phyloP scores from a whole-genome alignment of 2,113 vertebrate species.

The Paradoxurus hermaphroditus region DNA sequence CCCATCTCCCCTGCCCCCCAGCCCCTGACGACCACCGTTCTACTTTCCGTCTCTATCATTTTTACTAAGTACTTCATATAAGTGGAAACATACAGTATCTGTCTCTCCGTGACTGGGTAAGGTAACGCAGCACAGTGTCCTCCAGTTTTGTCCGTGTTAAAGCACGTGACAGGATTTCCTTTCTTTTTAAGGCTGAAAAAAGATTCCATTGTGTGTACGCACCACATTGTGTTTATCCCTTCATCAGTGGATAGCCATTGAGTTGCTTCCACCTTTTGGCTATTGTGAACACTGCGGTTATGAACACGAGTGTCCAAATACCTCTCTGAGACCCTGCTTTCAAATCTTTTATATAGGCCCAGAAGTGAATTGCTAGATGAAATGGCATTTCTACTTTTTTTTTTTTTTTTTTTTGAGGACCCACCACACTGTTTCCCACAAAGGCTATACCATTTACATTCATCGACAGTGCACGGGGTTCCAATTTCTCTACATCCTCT shows the following conservation, averaged over 20 bases:
- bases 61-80: not conserved
- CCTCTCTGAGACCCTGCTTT: not conserved
- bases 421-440: not conserved
- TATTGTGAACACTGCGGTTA: not conserved
- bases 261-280: not conserved
- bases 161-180: not conserved
- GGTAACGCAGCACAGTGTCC: not conserved
- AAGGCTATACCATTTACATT: not conserved
- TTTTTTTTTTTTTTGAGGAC: not conserved
- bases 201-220: not conserved
- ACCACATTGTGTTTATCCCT: not conserved
- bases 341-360: not conserved
- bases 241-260: not conserved
- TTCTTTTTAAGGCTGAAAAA: not conserved
- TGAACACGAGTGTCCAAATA: not conserved
- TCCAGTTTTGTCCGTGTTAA: not conserved
- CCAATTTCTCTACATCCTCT: not conserved
- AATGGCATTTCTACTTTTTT: not conserved
- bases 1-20: not conserved
- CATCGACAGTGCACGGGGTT: not conserved
- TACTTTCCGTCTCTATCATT: not conserved
- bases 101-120: not conserved
- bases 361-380: not conserved
- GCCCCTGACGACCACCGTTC: not conserved
- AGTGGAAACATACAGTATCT: not conserved